These are phyloP conservation scores for Semaprochilodus insignis DNA, from an alignment of 2,797 vertebrate species.

Conservation along the genomic window DNA sequence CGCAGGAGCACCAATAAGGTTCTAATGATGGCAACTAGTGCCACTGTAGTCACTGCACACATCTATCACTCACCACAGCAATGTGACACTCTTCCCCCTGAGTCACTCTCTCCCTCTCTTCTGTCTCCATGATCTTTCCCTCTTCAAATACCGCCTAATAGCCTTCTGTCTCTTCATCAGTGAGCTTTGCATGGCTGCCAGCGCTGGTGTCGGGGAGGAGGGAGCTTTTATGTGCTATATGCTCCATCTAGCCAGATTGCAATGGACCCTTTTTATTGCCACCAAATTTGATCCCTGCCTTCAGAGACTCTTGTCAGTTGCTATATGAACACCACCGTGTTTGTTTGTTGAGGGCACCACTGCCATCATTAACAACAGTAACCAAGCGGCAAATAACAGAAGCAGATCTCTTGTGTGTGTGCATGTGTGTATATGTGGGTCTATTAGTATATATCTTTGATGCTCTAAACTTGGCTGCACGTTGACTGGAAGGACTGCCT, in stretches of 20 bases:
- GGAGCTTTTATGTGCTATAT: slow-evolving; percentile 12
- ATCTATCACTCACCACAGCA: slow-evolving; percentile 14
- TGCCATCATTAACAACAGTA: slow-evolving; percentile 19
- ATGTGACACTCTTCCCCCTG: slow-evolving; percentile 1
- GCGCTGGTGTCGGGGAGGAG: neutral
- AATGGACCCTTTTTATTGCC: slow-evolving; percentile 37
- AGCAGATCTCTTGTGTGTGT: neutral
- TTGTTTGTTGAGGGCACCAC: slow-evolving; percentile 39
- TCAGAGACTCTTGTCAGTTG: slow-evolving; percentile 8
- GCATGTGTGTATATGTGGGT: slow-evolving; percentile 13
- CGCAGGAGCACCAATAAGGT: neutral
- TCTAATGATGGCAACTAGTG: neutral
- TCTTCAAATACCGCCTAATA: slow-evolving; percentile 1
- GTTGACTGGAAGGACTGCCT: slow-evolving; percentile 48
- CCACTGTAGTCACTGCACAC: neutral
- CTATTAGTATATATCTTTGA: slow-evolving; percentile 8
- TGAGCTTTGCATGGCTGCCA: neutral
- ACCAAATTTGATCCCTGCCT: slow-evolving; percentile 25
- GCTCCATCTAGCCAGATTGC: neutral
- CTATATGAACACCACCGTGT: slow-evolving; percentile 22
- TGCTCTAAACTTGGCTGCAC: slow-evolving; percentile 51
- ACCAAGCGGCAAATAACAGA: slow-evolving; percentile 11
- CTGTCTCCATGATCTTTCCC: neutral
- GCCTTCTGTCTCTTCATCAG: slow-evolving; percentile 23
- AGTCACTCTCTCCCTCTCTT: neutral